A percentile compares a stretch with the other conserved stretches of the same genome.
Conservation (phyloP, 2,888 invertebrate genomes). For the Hesperia comma region DNA sequence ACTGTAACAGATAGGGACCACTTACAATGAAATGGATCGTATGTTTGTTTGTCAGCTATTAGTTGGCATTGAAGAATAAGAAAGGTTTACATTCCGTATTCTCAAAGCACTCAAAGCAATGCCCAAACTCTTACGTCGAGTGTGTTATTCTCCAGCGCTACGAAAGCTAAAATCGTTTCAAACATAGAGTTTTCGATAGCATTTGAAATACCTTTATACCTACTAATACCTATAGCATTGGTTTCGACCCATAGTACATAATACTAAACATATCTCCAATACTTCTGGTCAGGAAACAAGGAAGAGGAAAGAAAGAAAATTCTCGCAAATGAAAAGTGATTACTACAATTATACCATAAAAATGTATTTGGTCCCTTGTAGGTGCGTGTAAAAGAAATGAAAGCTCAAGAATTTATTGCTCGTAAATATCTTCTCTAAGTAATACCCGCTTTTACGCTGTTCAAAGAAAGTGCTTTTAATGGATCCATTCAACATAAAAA, state of each 20-base stretch:
- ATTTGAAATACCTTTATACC: no score
- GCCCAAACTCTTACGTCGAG: neutral
- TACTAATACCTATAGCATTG: no score
- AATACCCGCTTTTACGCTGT: slow-evolving; percentile 33
- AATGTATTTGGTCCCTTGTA: neutral
- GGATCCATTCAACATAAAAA: slow-evolving; percentile 31
- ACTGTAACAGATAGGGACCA: no score
- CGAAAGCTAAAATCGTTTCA: neutral
- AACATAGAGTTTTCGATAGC: no score
- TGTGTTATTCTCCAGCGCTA: neutral
- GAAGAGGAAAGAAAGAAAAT: neutral
- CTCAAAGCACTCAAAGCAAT: neutral
- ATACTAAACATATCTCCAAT: no score
- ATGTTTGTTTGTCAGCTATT: no score
- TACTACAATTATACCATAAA: neutral
- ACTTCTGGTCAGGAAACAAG: no score
- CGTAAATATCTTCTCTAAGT: slow-evolving; percentile 33
- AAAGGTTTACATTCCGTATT: neutral
- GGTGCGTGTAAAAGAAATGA: slow-evolving; percentile 17
- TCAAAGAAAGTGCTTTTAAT: slow-evolving; percentile 35
- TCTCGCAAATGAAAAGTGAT: neutral
- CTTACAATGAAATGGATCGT: no score
- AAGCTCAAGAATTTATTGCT: slow-evolving; percentile 31
- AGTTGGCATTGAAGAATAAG: no score
- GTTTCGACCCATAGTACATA: no score